Base-by-base conservation (phyloP, 37 sponge, comb jelly and placozoan genomes). In the Mnemiopsis leidyi region DNA sequence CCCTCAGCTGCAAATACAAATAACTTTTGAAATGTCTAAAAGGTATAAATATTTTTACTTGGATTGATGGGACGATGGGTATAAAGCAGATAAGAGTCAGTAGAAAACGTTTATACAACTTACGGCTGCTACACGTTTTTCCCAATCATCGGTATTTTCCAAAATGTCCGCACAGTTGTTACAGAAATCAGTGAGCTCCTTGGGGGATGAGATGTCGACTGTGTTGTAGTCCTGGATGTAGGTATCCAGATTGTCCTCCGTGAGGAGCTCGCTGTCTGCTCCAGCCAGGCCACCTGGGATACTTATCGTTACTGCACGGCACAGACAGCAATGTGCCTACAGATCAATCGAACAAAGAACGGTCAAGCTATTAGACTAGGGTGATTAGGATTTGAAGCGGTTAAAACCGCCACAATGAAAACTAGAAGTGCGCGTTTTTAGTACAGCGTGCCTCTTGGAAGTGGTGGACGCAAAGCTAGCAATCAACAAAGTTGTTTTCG, bases 201-300 rank as follows among this genome's bases (percentile, higher is more conserved):
- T 79, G 1, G 33, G 82, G 7, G 82, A 79, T 16, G 37, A 32
- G 3, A 79, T 79, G 32, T 79, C 36, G 32, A 79, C 82, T 5
- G 82, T 36, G 82, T 79, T 79, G 82, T 79, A 79, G 21, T 79
- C 82, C 13, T 79, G 2, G 29, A 79, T 79, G 82, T 79, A 79
- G 36, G 3, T 31, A 79, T 79, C 82, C 9, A 79, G 82, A 29
- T 79, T 79, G 3, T 79, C 82, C 36, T 79, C 82, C 1, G 82
- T 79, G 36, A 79, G 82, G 5, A 79, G 82, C 36, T 7, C 82
- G 37, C 82, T 79, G 31, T 79, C 82, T 2, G 33, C 36, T 16
- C 33, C 82, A 7, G 7, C 29, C 82, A 79, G 36, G 3, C 82
- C 82, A 32, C 82, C 82, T 79, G 82, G 29, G 36, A 31, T 2